These are phyloP conservation scores for Eulithis testata DNA, from an alignment of 2,888 invertebrate species.

Conservation along the genomic window DNA sequence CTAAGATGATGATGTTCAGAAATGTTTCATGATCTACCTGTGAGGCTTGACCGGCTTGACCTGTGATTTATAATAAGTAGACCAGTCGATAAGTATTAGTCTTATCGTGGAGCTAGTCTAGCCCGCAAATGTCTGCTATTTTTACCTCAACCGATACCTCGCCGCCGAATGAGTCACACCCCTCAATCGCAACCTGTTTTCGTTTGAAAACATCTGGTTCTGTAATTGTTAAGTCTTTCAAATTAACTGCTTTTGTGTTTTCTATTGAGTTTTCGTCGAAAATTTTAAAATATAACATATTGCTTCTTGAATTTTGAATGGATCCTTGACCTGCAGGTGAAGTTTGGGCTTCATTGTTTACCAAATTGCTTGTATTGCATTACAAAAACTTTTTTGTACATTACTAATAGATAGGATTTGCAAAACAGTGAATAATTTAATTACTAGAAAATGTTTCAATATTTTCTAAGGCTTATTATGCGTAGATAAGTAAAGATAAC, in stretches of 20 bases:
- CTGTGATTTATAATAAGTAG: no score
- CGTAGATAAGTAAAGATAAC: no score
- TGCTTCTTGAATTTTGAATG: constrained; percentile 27
- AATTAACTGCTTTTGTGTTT: constrained; percentile 30
- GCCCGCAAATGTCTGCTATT: constrained; percentile 31
- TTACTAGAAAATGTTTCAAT: no score
- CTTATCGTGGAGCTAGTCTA: constrained; percentile 15
- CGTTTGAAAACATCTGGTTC: constrained; percentile 31
- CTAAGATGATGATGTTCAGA: no score
- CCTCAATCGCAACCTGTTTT: constrained; percentile 23
- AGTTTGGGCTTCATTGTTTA: constrained; percentile 30
- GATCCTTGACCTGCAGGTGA: constrained; percentile 32
- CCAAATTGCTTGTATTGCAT: constrained; percentile 22
- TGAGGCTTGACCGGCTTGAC: no score
- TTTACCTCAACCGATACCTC: constrained; percentile 30
- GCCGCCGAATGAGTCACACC: constrained; percentile 14
- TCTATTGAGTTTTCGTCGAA: constrained; percentile 32
- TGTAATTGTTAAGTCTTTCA: constrained; percentile 30
- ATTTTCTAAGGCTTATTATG: no score
- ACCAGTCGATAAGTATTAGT: not conserved
- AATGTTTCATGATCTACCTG: no score
- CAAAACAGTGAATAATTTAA: not conserved
- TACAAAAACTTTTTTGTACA: constrained; percentile 9
- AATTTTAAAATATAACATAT: constrained; percentile 31
- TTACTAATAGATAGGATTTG: constrained; percentile 9